Conservation (phyloP, 2,113 vertebrate species). For the Nycticorax nycticorax region DNA sequence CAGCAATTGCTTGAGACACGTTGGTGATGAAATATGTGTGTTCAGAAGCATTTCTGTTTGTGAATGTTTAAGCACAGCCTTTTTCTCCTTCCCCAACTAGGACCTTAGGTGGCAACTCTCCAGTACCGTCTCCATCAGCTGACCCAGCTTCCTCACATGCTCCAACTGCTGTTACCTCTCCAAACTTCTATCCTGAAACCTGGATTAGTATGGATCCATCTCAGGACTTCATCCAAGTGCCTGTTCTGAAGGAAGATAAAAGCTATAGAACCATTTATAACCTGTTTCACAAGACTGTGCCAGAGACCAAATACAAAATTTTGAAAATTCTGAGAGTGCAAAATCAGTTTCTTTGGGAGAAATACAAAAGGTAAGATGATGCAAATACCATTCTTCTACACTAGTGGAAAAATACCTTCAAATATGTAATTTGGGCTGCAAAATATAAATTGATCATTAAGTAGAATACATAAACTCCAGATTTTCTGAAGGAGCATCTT, state of each 20-base stretch:
- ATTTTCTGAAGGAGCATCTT: neutral
- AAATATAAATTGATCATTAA: neutral
- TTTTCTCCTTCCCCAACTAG: conserved; percentile 56
- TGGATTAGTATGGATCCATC: conserved; percentile 92
- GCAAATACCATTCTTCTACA: neutral
- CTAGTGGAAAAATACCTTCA: neutral
- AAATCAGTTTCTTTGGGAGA: conserved; percentile 99
- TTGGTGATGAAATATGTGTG: neutral
- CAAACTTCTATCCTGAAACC: conserved; percentile 93
- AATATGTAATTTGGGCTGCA: neutral
- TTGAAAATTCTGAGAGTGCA: conserved; percentile 95
- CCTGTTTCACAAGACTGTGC: conserved; percentile 98
- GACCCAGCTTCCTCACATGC: conserved; percentile 68
- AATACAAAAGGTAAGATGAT: conserved; percentile 92
- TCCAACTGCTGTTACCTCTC: conserved; percentile 78
- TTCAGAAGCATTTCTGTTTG: neutral
- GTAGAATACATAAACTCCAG: neutral
- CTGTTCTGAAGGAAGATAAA: conserved; percentile 92
- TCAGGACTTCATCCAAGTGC: conserved; percentile 98
- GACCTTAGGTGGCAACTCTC: conserved; percentile 84
- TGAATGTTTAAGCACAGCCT: neutral
- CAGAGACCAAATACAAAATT: conserved; percentile 95
- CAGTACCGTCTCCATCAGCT: conserved; percentile 56
- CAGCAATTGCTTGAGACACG: accelerated
- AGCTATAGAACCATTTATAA: conserved; percentile 97